Conservation (phyloP, 2,888 invertebrate species). For the Malachius bipustulatus region DNA sequence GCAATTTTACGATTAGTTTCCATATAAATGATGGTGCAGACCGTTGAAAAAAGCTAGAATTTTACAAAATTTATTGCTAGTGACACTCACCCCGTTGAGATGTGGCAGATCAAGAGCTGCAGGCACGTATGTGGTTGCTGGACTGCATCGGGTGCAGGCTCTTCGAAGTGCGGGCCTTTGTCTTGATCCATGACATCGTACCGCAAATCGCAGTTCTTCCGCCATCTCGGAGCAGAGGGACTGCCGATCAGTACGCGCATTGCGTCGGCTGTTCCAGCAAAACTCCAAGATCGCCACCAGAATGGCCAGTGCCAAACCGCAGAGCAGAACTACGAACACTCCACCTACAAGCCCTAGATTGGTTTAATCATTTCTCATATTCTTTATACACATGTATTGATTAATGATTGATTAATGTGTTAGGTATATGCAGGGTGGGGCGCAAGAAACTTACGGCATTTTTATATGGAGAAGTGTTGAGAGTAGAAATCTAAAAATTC, state of each 20-base stretch:
- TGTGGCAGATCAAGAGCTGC: constrained; percentile 45
- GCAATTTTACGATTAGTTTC: no score
- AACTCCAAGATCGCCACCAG: constrained; percentile 89
- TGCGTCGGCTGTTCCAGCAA: constrained; percentile 87
- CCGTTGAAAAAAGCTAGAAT: no score
- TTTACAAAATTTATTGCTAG: background rate
- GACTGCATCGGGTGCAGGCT: constrained; percentile 64
- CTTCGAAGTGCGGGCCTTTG: constrained; percentile 69
- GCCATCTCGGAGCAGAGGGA: constrained; percentile 91
- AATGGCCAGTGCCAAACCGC: constrained; percentile 82
- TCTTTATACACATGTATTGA: no score
- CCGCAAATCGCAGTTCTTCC: constrained; percentile 82
- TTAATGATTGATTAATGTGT: no score
- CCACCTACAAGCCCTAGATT: constrained; percentile 69
- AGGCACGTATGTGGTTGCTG: constrained; percentile 63
- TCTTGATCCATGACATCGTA: constrained; percentile 74
- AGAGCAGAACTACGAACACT: constrained; percentile 91
- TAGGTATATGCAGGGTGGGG: no score
- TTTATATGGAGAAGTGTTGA: no score
- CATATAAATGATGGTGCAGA: no score
- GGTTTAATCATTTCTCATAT: no score
- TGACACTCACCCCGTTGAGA: constrained; percentile 40
- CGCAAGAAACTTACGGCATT: no score
- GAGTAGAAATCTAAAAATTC: no score
- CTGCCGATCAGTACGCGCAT: constrained; percentile 70